Base-by-base conservation (phyloP, 2,797 vertebrate genomes). In the Sardinella longiceps region DNA sequence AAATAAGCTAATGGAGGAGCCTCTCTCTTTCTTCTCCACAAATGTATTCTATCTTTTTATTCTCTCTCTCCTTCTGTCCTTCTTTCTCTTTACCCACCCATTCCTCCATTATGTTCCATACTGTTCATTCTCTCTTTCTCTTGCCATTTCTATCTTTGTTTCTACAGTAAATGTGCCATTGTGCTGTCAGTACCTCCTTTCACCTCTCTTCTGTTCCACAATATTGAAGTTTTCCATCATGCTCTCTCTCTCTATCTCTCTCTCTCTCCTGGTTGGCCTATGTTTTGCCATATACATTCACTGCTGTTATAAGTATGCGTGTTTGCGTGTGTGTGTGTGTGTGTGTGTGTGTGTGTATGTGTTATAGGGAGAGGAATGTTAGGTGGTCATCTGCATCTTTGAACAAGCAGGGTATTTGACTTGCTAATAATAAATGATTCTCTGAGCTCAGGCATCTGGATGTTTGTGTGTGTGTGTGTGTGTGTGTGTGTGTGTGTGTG, bases 401-500 rank as follows among this genome's bases (percentile, higher is more conserved):
- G 60, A 63, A 63, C 28, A 7, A 58, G 56, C 23, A 12, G 60
- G 60, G 0, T 12, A 30, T 30, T 28, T 63, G 60, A 63, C 60
- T 28, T 28, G 25, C 28, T 30, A 63, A 30, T 63, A 3, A 63
- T 63, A 11, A 63, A 28, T 10, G 10, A 30, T 63, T 63, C 60
- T 30, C 10, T 10, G 60, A 63, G 25, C 60, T 63, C 25, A 63
- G 12, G 30, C 25, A 63, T 14, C 25, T 28, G 25, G 60, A 63
- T 63, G 28, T 63, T 25, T 63, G 60, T 63, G 9, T 63, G 25
- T 63, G 58, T 60, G 58, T 60, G 58, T 60, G 58, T 60, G 84
- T 74, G 53, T 58, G 81, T 66, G 70, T 83, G 84, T 85, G 82
- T 60, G 23, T 12, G 23, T 80, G 51, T 63, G 80, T 25, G n/a